Base-by-base conservation (phyloP, 2,888 invertebrate genomes). In the Salticus scenicus region DNA sequence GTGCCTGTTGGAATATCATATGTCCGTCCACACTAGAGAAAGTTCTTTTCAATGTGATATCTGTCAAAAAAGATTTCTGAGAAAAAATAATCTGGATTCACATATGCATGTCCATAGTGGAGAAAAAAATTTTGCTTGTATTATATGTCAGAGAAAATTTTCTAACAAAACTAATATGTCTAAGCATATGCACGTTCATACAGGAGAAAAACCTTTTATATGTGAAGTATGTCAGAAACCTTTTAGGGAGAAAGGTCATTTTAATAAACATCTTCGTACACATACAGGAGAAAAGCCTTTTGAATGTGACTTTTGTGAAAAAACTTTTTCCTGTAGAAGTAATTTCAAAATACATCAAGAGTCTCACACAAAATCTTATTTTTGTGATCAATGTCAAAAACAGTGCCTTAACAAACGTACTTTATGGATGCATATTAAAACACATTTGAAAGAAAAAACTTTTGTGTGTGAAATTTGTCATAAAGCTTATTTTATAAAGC, bases 201-300 rank as follows among this genome's bases (percentile, higher is more conserved):
- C 67, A 31, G 67, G 67, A 10, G 67, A 67, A 28, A 67, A 67
- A 28, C 79, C 79, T 8, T 51, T 71, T 30, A 27, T 20, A 1
- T 79, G 79, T 41, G 27, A 71, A 30, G 64, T 64, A 4, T 79
- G 79, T 30, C 24, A 64, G 7, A 79, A 71, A 30, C 10, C 57
- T 7, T 79, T 79, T 8, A 63, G 69, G 0, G 71, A 79, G 37
- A 71, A 64, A 63, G 51, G 71, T 31, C 63, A 41, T 20, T 33
- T 79, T 1, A 27, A 37, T 10, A 63, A 28, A 0, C 79, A 79
- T 33, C 33, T 12, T 7, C 30, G 63, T 14, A 71, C 51, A n/a
- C 79, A 79, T 33, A 28, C 10, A 1, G 79, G 79, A 10, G 33
- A 24, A 31, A 79, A 71, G 47, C 79, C 79, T 24, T 69, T 69